Conservation (phyloP, 2,113 vertebrate species). For the Haliaeetus leucogaster region DNA sequence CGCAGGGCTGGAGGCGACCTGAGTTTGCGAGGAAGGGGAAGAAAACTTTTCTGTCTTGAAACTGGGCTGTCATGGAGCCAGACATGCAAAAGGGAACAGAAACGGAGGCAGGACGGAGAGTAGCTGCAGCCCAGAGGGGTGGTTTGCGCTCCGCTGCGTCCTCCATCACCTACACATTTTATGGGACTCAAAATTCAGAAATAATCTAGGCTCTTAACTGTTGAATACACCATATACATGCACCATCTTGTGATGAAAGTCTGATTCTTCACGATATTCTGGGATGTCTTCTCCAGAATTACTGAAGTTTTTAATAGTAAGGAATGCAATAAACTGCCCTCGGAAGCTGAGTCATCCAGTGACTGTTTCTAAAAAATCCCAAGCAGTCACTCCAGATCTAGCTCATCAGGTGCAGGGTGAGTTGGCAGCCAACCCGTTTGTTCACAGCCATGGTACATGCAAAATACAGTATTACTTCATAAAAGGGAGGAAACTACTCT, state of each 20-base stretch:
- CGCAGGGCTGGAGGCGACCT: background rate
- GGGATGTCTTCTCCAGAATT: constrained; percentile 24
- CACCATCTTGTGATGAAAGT: background rate
- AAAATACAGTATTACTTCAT: background rate
- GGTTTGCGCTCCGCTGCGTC: background rate
- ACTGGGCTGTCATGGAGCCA: background rate
- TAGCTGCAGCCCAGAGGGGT: background rate
- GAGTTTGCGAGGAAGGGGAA: background rate
- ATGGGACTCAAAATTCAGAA: background rate
- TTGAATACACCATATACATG: background rate
- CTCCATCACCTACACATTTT: background rate
- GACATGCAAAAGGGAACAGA: background rate
- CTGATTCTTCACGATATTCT: background rate
- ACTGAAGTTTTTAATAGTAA: constrained; percentile 40
- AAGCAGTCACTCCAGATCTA: constrained; percentile 18
- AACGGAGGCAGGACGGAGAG: background rate
- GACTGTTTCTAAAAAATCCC: constrained; percentile 34
- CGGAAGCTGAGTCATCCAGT: constrained; percentile 45
- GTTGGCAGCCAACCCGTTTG: constrained; percentile 19
- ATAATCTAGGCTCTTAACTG: background rate
- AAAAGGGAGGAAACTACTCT: background rate
- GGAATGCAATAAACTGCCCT: constrained; percentile 29
- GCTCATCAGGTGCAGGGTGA: constrained; percentile 20
- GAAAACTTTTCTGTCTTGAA: background rate
- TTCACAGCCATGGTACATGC: background rate